Evolutionary conservation across 2,888 invertebrate species (phyloP), one percentile per base, ranked within the genome.

Genomic region (Hemicrepidius hirtus): DNA sequence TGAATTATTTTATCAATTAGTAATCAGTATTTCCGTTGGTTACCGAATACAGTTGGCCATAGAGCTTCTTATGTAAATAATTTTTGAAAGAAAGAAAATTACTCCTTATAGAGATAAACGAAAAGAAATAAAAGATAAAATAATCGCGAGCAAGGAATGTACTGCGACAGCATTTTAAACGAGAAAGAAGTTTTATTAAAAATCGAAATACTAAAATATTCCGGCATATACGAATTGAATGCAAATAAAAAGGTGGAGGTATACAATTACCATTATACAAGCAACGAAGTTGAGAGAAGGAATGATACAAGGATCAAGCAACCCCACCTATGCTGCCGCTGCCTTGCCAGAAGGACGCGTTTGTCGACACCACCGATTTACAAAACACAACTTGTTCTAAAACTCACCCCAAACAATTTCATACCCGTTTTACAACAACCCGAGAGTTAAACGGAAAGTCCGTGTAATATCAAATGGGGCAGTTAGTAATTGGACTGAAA

Each of bases 241-340:
- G 13, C 9, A 37, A 57, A 57, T 57, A 57, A 57, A 49, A 57
- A 57, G 37, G 57, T 57, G 57, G 57, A 57, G 57, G 57, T 57
- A 57, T 72, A 75, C 71, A 75, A 72, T 75, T 75, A 71, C 66
- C 72, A 75, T 75, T 69, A 75, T 72, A 72, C 50, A 65, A 40
- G 72, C 68, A 60, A 66, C 68, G 72, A 69, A 75, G 66, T 66
- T 65, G 71, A 72, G 71, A 72, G 68, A 68, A 66, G 71, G 68
- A 72, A 71, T 71, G 69, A 72, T 69, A 72, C 72, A 69, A 68
- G 71, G 44, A 55, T 63, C 64, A 71, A 62, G 71, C 74, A 63
- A 60, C 53, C 50, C 64, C 64, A 68, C 71, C 71, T 71, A 32
- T 32, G 32, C 24, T 62, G 62, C 49, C 21, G 67, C 66, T 70